phyloP scores from a whole-genome alignment of 64 coral and sea anemone genomes.

The Cladopsammia gracilis region DNA sequence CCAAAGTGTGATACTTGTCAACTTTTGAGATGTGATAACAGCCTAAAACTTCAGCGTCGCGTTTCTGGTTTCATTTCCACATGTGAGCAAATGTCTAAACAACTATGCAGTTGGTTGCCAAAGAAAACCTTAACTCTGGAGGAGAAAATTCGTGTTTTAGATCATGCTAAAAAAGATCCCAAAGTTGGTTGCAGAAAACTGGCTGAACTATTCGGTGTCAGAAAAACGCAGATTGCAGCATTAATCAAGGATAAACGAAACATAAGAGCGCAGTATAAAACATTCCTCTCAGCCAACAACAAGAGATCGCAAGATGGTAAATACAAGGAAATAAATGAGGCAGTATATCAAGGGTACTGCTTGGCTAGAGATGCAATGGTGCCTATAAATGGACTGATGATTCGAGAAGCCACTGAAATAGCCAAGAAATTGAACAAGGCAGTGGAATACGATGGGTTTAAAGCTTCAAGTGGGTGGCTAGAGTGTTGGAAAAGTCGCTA shows the following conservation, averaged over 20 bases:
- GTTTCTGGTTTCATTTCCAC: constrained; percentile 38
- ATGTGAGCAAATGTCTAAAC: constrained; percentile 34
- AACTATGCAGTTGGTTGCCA: constrained; percentile 28
- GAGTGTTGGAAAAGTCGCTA: constrained; percentile 50
- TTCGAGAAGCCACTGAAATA: constrained; percentile 57
- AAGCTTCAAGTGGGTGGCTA: constrained; percentile 67
- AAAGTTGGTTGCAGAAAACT: constrained; percentile 55
- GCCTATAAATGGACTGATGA: constrained; percentile 65
- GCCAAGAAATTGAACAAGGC: constrained; percentile 54
- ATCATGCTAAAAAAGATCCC: constrained; percentile 60
- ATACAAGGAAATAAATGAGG: constrained; percentile 68
- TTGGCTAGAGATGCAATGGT: constrained; percentile 67
- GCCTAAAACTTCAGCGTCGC: constrained; percentile 22
- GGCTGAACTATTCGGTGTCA: constrained; percentile 20
- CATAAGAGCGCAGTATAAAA: constrained; percentile 55
- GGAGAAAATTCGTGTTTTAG: constrained; percentile 66
- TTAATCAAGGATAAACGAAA: constrained; percentile 66
- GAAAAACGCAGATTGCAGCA: constrained; percentile 41
- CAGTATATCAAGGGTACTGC: constrained; percentile 68
- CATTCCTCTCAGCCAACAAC: constrained; percentile 26
- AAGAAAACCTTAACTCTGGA: constrained; percentile 53
- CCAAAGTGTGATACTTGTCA: constrained; percentile 8
- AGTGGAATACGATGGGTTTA: constrained; percentile 37
- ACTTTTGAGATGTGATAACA: constrained; percentile 21
- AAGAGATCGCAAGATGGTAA: constrained; percentile 64